A percentile compares a stretch with the other conserved stretches of the same genome.
phyloP scores from a whole-genome alignment of 2,888 invertebrate species.

The Hirtodrosophila confusa region DNA sequence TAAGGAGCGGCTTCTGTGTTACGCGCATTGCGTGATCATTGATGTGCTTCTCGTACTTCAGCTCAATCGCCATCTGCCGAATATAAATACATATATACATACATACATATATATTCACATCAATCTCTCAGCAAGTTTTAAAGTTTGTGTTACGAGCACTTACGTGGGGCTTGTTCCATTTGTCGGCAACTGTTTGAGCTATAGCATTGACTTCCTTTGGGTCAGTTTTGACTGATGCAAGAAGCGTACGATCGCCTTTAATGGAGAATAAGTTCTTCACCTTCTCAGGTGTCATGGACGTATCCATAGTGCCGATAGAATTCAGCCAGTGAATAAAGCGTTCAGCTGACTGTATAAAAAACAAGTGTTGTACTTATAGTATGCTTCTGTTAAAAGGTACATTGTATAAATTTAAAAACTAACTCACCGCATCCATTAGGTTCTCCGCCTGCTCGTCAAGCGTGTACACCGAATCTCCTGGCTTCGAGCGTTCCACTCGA shows the following conservation, averaged over 20 bases:
- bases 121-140: no score
- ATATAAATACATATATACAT: neutral
- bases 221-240: constrained; percentile 81
- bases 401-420: neutral
- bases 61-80: constrained; percentile 81
- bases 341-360: constrained; percentile 76
- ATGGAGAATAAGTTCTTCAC: constrained; percentile 83
- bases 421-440: constrained; percentile 82
- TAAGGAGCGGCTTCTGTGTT: constrained; percentile 59
- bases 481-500: constrained; percentile 74
- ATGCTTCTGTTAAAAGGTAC: no score
- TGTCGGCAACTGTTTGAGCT: constrained; percentile 82
- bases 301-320: constrained; percentile 76
- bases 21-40: constrained; percentile 62
- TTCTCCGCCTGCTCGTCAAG: constrained; percentile 83
- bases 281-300: constrained; percentile 80
- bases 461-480: constrained; percentile 39
- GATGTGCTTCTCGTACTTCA: constrained; percentile 81
- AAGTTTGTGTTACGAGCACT: constrained; percentile 4
- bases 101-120: no score
- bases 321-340: constrained; percentile 83
- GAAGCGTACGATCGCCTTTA: constrained; percentile 79
- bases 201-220: constrained; percentile 82
- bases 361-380: no score
- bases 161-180: constrained; percentile 82